Conservation (phyloP, 2,797 vertebrate genomes). For the Phoxinus dragarum region DNA sequence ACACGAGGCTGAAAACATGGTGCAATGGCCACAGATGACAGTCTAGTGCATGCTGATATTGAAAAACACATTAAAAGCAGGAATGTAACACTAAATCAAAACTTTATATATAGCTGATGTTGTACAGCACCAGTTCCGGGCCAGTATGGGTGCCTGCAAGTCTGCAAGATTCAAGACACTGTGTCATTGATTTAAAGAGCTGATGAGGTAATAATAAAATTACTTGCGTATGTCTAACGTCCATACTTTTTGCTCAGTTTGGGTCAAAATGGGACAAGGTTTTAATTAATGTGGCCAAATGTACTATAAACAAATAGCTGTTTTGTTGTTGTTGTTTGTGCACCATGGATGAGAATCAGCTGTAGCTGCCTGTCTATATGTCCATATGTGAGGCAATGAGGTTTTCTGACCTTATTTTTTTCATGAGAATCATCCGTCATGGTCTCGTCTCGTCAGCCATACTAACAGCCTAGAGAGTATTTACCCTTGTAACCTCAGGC, state of each 20-base stretch:
- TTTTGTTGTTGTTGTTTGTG: neutral
- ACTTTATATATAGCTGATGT: neutral
- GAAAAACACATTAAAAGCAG: neutral
- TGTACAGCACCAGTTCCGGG: neutral
- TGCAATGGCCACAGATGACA: neutral
- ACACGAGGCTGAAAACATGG: neutral
- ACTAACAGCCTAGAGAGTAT: neutral
- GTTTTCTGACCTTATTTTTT: conserved; percentile 13
- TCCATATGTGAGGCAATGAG: neutral
- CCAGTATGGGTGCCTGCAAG: neutral
- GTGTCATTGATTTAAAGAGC: neutral
- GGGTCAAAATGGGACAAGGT: neutral
- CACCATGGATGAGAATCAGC: neutral
- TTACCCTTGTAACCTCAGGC: conserved; percentile 39
- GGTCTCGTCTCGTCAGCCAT: neutral
- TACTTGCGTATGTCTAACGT: neutral
- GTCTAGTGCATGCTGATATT: neutral
- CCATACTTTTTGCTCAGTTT: neutral
- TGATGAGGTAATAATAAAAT: neutral
- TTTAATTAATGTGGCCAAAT: neutral
- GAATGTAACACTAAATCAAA: neutral
- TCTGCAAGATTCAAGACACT: neutral
- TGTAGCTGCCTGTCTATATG: neutral
- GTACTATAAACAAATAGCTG: neutral
- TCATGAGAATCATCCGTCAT: neutral